Evolutionary conservation across 1,140 invertebrate species (phyloP), one percentile per base, ranked within the genome.

Genomic region (Trichonephila clavipes): DNA sequence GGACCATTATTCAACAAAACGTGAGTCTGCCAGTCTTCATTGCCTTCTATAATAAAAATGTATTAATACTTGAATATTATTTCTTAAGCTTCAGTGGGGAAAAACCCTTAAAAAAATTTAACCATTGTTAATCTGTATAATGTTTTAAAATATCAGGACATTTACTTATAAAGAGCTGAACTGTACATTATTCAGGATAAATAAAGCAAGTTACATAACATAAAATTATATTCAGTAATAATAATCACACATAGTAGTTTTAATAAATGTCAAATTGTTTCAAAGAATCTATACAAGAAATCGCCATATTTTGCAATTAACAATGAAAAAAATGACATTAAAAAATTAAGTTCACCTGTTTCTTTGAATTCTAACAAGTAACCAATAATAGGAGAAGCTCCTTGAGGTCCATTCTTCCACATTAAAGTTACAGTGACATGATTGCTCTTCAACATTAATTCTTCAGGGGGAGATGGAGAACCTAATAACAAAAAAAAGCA

Each of bases 21-120:
- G 16, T 99, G 97, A 1, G 98, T 98, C 94, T 98, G 97, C 98
- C 98, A 99, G 93, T 97, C 96, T 12, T 98, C 98, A 96, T 98
- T 98, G 98, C 96, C 90, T 96, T 96, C 95, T 94, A 40, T 40
- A 40, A 40, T 40, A 40, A 40, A 40, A 40, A 40, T 40, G 34
- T 3, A 40, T 40, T 40, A 40, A 40, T 40, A 40, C 4, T 40
- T 40, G 34, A 40, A 40, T 40, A 40, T 1, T 40, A 40, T 40
- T 40, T 40, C 34, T 40, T 40, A 40, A 40, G 4, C 34, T 40
- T 40, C 34, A 3, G 34, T 40, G 2, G 4, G 4, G 3, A 40
- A 40, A 40, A 40, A 40, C 34, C 4, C 34, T 40, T 40, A 40
- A 40, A n/a, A n/a, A 34, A 34, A 1, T 34, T 34, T 1, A 34